Percentiles rank a stretch among this genome's conserved stretches.
Evolutionary conservation across 2,113 vertebrate genomes (phyloP).

Genomic region (Phaethon lepturus): DNA sequence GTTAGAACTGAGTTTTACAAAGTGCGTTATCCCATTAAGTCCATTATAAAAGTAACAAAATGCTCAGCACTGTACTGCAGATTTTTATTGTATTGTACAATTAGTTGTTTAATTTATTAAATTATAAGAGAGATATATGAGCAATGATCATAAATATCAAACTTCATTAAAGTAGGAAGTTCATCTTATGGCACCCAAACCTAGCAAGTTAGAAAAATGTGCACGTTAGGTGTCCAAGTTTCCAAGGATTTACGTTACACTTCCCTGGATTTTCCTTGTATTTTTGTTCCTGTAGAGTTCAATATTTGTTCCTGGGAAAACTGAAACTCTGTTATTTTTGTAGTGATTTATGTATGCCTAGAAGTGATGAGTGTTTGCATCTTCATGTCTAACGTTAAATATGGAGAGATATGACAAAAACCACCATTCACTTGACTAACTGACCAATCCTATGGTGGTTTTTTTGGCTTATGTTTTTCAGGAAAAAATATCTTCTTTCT

Average conservation of each 20-base stretch:
- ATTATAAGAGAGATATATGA: background rate
- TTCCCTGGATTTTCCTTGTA: background rate
- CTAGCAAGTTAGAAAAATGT: background rate
- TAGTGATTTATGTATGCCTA: background rate
- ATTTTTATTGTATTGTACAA: background rate
- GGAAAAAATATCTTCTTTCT: background rate
- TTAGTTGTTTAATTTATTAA: background rate
- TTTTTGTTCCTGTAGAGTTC: background rate
- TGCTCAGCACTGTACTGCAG: background rate
- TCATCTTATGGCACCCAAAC: background rate
- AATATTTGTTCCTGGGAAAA: background rate
- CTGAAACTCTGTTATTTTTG: background rate
- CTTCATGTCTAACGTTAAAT: background rate
- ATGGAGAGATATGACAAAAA: background rate
- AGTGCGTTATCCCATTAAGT: background rate
- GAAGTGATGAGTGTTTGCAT: background rate
- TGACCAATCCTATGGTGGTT: background rate
- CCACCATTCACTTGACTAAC: background rate
- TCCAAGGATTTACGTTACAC: background rate
- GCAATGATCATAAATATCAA: background rate
- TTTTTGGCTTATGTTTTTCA: background rate
- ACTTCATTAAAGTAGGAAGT: background rate
- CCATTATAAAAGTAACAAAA: background rate
- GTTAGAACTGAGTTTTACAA: background rate
- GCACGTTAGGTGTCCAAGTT: background rate